Base-by-base conservation (phyloP, 2,797 vertebrate genomes). In the Chelon auratus region DNA sequence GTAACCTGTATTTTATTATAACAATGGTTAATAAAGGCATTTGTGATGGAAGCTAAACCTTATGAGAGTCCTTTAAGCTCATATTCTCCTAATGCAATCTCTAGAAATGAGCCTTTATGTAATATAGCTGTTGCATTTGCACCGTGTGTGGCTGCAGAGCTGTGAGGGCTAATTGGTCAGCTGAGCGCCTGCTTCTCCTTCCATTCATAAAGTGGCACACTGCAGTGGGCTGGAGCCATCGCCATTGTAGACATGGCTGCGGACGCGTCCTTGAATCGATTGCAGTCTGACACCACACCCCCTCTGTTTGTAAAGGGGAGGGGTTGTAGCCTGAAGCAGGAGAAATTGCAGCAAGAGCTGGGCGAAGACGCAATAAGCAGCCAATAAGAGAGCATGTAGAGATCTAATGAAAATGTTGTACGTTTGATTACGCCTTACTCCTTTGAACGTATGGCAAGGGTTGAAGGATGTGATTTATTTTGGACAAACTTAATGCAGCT, bases 11-110 rank as follows among this genome's bases (percentile, higher is more conserved):
- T 93, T 94, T 93, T 90, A 83, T 90, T 88, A 81, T 90, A 82
- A 82, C 54, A 78, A 82, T 72, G 66, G 40, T 85, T 71, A 94
- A 92, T 94, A 94, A 95, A 95, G 68, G 51, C 60, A 80, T 92
- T 92, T 92, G 84, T 89, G 81, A 86, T 90, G 82, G 57, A 85
- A 87, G 76, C 33, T 12, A 60, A 80, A 53, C 9, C 5, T 26
- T 81, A 24, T 48, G 9, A 2, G 11, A 57, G 45, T 61, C 36
- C 6, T 48, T 83, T 7, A 22, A 43, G 18, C 10, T 69, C 33
- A 52, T 17, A 26, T 30, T 26, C 2, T 24, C 2, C 4, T 0
- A 3, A 1, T 36, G 1, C 14, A 36, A 61, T 37, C 14, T 58
- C 18, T 20, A 13, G 39, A 5, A 10, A 3, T 0, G 3, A 30